Evolutionary conservation across 1,140 invertebrate species (phyloP).

Genomic region (Brachionus angularis): DNA sequence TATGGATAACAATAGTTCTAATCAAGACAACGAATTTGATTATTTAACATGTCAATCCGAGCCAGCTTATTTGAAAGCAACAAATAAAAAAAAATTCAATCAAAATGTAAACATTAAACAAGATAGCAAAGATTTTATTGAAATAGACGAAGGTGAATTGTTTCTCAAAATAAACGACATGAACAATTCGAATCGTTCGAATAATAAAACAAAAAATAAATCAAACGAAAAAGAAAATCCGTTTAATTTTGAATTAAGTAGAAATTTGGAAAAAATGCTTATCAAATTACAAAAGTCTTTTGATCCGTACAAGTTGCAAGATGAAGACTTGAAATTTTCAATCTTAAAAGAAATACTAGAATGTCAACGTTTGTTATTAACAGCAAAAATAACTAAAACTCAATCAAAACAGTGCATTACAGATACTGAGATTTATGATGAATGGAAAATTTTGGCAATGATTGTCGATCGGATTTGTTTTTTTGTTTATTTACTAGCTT

Average conservation of each 20-base stretch:
- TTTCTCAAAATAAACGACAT: background rate
- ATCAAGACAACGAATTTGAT: too few relatives aligned
- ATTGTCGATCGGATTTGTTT: conserved; percentile 42
- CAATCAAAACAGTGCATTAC: conserved; percentile 2
- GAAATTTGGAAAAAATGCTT: conserved; percentile 40
- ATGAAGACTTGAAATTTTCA: conserved; percentile 38
- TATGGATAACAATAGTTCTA: too few relatives aligned
- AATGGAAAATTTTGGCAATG: conserved; percentile 43
- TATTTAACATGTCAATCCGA: too few relatives aligned
- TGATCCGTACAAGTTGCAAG: conserved; percentile 33
- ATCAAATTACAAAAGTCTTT: conserved; percentile 37
- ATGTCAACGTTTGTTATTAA: conserved; percentile 35
- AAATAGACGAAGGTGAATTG: background rate
- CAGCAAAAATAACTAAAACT: background rate
- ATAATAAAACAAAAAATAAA: background rate
- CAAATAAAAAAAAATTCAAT: background rate
- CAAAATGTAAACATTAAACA: background rate
- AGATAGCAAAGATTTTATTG: background rate
- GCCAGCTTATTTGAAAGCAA: too few relatives aligned
- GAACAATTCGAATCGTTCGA: background rate
- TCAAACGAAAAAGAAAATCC: background rate
- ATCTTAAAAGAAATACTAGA: conserved; percentile 41
- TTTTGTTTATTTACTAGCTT: conserved; percentile 33
- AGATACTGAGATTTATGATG: conserved; percentile 37
- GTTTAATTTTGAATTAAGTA: conserved; percentile 20